phyloP scores from a whole-genome alignment of 2,113 vertebrate species.

The Caranx melampygus region DNA sequence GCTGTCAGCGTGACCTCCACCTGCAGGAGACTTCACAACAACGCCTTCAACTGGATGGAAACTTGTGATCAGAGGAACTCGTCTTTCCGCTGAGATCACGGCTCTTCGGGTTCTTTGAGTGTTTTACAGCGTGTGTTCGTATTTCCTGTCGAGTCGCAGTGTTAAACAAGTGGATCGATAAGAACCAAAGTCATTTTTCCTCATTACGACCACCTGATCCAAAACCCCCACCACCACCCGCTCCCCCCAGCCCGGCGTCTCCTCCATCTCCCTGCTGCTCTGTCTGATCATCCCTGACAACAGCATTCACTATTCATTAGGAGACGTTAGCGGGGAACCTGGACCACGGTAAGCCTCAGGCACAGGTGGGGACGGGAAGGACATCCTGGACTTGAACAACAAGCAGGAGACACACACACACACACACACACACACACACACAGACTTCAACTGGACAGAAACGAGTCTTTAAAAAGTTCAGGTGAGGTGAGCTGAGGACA shows the following conservation, averaged over 20 bases:
- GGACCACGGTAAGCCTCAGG: not conserved
- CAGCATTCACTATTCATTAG: conserved; percentile 54
- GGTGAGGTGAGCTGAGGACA: not conserved
- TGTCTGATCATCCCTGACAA: conserved; percentile 50
- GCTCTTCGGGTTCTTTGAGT: not conserved
- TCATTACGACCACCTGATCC: not conserved
- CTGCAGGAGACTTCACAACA: no score
- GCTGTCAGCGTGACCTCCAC: no score
- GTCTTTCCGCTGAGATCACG: not conserved
- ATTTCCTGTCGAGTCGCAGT: not conserved
- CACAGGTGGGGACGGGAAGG: conserved; percentile 22
- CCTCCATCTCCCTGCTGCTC: conserved; percentile 37
- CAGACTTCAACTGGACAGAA: not conserved
- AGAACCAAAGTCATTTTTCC: conserved; percentile 17
- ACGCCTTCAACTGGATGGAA: no score
- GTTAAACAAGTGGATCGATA: not conserved
- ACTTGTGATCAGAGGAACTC: no score
- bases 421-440: conserved; percentile 5
- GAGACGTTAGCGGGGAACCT: conserved; percentile 4
- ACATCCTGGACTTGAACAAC: not conserved
- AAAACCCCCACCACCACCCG: not conserved
- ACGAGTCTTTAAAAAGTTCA: not conserved
- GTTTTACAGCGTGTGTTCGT: not conserved
- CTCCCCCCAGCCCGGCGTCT: not conserved
- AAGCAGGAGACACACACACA: not conserved